Base-by-base conservation (phyloP, 1,140 invertebrate species). In the Zeugodacus cucurbitae region DNA sequence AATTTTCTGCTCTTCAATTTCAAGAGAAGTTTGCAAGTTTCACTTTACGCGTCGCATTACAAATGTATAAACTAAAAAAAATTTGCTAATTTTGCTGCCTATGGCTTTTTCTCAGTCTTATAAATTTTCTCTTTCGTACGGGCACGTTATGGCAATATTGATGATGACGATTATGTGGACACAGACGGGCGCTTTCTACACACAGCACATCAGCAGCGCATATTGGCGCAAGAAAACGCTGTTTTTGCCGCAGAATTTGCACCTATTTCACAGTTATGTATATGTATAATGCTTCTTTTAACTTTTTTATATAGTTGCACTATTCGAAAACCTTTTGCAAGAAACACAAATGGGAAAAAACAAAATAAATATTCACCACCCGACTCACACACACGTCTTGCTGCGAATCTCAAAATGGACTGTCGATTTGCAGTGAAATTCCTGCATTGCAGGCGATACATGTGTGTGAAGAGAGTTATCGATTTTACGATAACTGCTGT, bases 261-360 rank as follows among this genome's bases (percentile, higher is more conserved):
- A 67, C 14, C 64, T 67, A 32, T 14, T 32, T 67, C 29, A 17
- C 29, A 11, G 10, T 32, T 17, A 11, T 29, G 26, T 67, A 32
- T 34, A 17, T 67, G 14, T 14, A 34, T 34, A 67, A 67, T 32
- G 34, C 14, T 67, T 32, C 58, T 67, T 67, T 34, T 32, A 34
- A 74, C 41, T 22, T 48, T 82, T 41, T 48, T 29, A 48, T 32
- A 44, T 82, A 8, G 37, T 41, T 82, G 37, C n/a, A 82, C 74
- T 82, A 48, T 48, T 82, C 41, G 74, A 48, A 44, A 82, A 82
- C 41, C 74, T 82, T 82, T 82, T 48, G 74, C 41, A 82, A 48
- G 74, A 82, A 82, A 82, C 74, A 82, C 74, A 82, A 82, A 82
- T 82, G 74, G 74, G 37, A 54, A 82, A 44, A 74, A 82, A 44